A percentile compares a stretch with the other conserved stretches of the same genome.
phyloP scores from a whole-genome alignment of 2,113 vertebrate genomes.

The Pomatorhinus ruficollis region DNA sequence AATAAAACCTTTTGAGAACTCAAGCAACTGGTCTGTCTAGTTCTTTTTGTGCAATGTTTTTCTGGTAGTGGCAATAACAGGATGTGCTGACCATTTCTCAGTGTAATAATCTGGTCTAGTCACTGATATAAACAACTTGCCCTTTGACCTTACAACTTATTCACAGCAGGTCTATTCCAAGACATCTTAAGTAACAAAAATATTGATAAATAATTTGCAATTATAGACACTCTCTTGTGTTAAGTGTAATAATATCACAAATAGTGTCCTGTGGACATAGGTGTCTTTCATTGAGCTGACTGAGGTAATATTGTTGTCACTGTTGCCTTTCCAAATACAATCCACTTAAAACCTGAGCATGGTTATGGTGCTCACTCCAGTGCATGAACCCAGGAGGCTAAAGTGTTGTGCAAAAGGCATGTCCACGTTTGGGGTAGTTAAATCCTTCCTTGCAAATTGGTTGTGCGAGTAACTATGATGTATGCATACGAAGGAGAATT shows the following conservation, averaged over 20 bases:
- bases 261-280: background rate
- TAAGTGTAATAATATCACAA: background rate
- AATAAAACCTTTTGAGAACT: constrained; percentile 63
- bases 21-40: constrained; percentile 56
- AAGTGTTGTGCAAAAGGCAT: background rate
- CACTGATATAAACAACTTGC: constrained; percentile 19
- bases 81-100: constrained; percentile 38
- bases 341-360: background rate
- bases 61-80: constrained; percentile 44
- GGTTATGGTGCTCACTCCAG: background rate
- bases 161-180: background rate
- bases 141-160: constrained; percentile 41
- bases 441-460: background rate
- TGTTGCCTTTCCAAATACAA: background rate
- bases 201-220: constrained; percentile 47
- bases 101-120: constrained; percentile 11
- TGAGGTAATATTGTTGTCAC: background rate
- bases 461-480: background rate
- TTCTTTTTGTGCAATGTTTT: constrained; percentile 39
- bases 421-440: background rate
- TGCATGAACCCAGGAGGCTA: background rate
- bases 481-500: background rate
- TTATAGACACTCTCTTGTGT: background rate
- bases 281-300: background rate
- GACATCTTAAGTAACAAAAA: constrained; percentile 46